Evolutionary conservation across 2,113 vertebrate species (phyloP), one percentile per base, ranked within the genome.

Genomic region (Cygnus buccinator): DNA sequence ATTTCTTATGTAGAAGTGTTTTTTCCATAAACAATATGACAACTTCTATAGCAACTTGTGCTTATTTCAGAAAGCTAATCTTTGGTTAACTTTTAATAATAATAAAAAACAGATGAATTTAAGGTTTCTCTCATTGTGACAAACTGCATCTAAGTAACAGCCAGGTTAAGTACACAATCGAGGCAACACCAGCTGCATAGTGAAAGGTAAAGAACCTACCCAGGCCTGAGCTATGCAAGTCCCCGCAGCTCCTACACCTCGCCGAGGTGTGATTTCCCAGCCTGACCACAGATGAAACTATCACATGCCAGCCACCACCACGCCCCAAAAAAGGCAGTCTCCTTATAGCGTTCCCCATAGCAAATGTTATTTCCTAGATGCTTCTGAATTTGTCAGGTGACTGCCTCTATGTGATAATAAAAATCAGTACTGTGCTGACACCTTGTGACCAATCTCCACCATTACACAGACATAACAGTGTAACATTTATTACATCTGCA

Each of bases 371-470:
- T 79, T 62, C 35, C 28, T 26, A 35, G 17, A 39, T 44, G 65
- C 61, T 44, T 37, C 20, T 21, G 7, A 10, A 35, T 39, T 12
- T 63, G 31, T 15, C 61, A n/a, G 8, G 37, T 3, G 23, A 33
- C 52, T 28, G 4, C 3, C 13, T 37, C 48, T 39, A 62, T 13
- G 33, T 0, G 0, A 6, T 75, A 72, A 50, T 4, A 26, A 87
- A 81, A 83, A 71, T 46, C 70, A 80, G 74, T 65, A 75, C 61
- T 91, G 72, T 95, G 94, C 63, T 78, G 96, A 98, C 97, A 97
- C 89, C 97, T 97, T 97, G 95, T 96, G 97, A 95, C 81, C 80
- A 96, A 63, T 81, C 15, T 81, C 35, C 28, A 88, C 52, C 77
- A 97, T 62, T 95, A 92, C 96, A 97, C 16, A 80, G 26, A 55